Percentiles rank a stretch among this genome's conserved stretches.
phyloP scores from a whole-genome alignment of 2,888 invertebrate species.

The Hemithea aestivaria region DNA sequence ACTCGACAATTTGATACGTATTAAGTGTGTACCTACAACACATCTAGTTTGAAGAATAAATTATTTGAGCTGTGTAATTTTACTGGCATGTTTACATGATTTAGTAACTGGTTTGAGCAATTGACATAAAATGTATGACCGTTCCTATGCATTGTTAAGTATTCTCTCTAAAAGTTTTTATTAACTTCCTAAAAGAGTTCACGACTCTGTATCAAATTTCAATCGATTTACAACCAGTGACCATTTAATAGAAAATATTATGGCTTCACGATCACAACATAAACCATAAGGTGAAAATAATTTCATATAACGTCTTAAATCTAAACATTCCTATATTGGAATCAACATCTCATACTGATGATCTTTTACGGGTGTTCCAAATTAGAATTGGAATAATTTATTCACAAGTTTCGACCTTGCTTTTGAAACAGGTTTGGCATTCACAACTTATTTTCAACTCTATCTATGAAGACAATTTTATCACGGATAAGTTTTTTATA shows the following conservation, averaged over 20 bases:
- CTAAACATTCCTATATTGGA: neutral
- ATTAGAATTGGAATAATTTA: conserved; percentile 50
- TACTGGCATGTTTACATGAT: conserved; percentile 3
- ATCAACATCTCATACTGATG: conserved; percentile 14
- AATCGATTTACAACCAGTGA: too few relatives aligned
- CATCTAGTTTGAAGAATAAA: conserved; percentile 29
- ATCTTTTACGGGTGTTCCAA: conserved; percentile 32
- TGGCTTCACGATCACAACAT: too few relatives aligned
- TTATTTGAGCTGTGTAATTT: conserved; percentile 22
- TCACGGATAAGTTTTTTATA: conserved; percentile 23
- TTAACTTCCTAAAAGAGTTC: too few relatives aligned
- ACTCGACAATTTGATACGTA: conserved; percentile 43
- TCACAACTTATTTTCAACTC: conserved; percentile 54
- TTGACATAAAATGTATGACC: neutral
- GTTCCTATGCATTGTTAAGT: too few relatives aligned
- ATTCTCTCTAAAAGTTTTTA: too few relatives aligned
- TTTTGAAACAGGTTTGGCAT: conserved; percentile 65
- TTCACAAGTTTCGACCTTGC: conserved; percentile 59
- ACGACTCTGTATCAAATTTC: too few relatives aligned
- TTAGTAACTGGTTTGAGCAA: conserved; percentile 3
- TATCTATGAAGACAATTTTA: conserved; percentile 40
- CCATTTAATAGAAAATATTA: too few relatives aligned
- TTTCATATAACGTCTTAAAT: conserved; percentile 5
- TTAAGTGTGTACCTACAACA: conserved; percentile 23
- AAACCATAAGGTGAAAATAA: conserved; percentile 15